These are phyloP conservation scores for Torymus auratus DNA, from an alignment of 2,888 invertebrate genomes.

Conservation along the genomic window DNA sequence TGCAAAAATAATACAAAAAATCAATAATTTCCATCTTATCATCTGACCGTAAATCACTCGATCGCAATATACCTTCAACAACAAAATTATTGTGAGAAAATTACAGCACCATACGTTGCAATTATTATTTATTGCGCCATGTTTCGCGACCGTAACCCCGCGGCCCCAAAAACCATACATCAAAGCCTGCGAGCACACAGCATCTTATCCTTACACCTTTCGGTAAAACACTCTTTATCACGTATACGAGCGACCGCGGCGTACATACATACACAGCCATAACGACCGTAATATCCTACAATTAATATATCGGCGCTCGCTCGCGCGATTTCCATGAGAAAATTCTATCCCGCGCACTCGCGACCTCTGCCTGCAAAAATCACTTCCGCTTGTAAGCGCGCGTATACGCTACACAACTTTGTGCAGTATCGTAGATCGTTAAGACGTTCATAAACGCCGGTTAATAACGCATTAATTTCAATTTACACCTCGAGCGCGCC, in stretches of 20 bases:
- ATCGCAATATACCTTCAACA: too few relatives aligned
- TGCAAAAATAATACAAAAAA: too few relatives aligned
- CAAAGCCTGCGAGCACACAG: too few relatives aligned
- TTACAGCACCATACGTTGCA: too few relatives aligned
- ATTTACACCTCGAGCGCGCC: conserved; percentile 53
- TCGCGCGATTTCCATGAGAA: conserved; percentile 45
- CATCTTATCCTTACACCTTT: too few relatives aligned
- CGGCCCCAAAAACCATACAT: neutral
- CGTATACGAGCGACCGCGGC: too few relatives aligned
- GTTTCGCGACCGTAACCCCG: too few relatives aligned
- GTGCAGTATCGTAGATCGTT: conserved; percentile 44
- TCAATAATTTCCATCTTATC: too few relatives aligned
- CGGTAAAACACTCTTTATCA: too few relatives aligned
- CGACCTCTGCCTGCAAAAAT: conserved; percentile 49
- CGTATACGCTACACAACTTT: conserved; percentile 34
- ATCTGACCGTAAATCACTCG: too few relatives aligned
- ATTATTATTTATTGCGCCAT: too few relatives aligned
- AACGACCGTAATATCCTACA: conserved; percentile 12
- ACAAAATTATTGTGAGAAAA: too few relatives aligned
- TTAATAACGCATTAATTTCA: conserved; percentile 59
- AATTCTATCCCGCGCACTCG: conserved; percentile 24
- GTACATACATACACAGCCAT: neutral
- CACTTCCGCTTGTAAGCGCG: conserved; percentile 48
- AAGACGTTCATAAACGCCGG: conserved; percentile 56
- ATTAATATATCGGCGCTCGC: conserved; percentile 28